Percentiles rank a stretch among this genome's conserved stretches.
phyloP scores from a whole-genome alignment of 1,140 invertebrate genomes.

The Vanessa tameamea region DNA sequence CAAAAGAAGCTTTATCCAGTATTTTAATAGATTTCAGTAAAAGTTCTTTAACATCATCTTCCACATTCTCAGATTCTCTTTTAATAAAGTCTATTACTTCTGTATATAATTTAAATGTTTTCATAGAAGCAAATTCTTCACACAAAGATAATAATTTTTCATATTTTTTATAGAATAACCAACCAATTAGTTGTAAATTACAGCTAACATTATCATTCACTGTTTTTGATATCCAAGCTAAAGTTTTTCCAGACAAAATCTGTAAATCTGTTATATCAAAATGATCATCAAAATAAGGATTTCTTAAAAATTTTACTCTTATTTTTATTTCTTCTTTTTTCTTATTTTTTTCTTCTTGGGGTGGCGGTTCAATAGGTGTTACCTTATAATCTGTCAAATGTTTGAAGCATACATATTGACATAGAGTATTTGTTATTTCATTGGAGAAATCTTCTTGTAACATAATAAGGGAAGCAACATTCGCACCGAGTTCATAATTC shows the following conservation, averaged over 20 bases:
- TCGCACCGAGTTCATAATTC: constrained; percentile 87
- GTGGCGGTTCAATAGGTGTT: constrained; percentile 61
- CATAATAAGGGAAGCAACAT: constrained; percentile 90
- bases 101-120: constrained; percentile 55
- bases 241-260: constrained; percentile 89
- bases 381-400: constrained; percentile 84
- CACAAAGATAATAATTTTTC: constrained; percentile 77
- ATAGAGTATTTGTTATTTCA: constrained; percentile 85
- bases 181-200: constrained; percentile 86
- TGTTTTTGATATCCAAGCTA: constrained; percentile 83
- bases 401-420: constrained; percentile 88
- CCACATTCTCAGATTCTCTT: constrained; percentile 44
- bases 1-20: constrained; percentile 43
- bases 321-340: constrained; percentile 87
- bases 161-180: constrained; percentile 85
- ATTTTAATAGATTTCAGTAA: constrained; percentile 54
- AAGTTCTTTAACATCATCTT: constrained; percentile 49
- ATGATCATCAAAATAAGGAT: constrained; percentile 92
- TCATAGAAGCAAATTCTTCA: constrained; percentile 51
- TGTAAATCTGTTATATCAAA: constrained; percentile 88
- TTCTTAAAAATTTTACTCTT: constrained; percentile 89
- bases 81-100: constrained; percentile 61
- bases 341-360: constrained; percentile 67
- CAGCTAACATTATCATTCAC: constrained; percentile 81
- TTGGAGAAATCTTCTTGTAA: constrained; percentile 93